phyloP scores from a whole-genome alignment of 2,888 invertebrate genomes.

The Synanthedon formicaeformis region DNA sequence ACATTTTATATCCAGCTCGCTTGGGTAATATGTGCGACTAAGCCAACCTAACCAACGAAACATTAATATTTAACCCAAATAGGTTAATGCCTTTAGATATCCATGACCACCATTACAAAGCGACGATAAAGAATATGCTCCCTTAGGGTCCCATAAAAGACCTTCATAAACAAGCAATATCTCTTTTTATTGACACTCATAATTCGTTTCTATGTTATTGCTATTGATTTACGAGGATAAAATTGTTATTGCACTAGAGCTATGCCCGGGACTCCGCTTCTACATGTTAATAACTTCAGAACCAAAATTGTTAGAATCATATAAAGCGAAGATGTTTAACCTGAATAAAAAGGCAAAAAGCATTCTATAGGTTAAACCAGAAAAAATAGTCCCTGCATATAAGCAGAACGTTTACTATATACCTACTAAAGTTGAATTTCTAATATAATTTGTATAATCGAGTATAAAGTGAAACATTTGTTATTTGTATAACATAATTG shows the following conservation, averaged over 20 bases:
- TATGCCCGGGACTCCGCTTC: no score
- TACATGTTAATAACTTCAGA: no score
- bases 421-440: no score
- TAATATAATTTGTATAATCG: no score
- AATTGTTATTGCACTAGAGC: no score
- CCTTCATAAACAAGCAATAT: conserved; percentile 63
- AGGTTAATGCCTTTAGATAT: conserved; percentile 45
- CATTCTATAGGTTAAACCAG: background rate
- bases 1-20: no score
- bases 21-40: no score
- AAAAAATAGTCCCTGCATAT: background rate
- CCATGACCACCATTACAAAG: conserved; percentile 44
- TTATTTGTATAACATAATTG: conserved; percentile 7
- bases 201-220: conserved; percentile 43
- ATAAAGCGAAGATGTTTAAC: background rate
- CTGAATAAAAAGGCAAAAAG: background rate
- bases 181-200: conserved; percentile 43
- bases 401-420: no score
- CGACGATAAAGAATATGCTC: conserved; percentile 47
- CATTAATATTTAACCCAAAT: conserved; percentile 18
- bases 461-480: no score
- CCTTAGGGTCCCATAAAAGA: conserved; percentile 48
- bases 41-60: no score
- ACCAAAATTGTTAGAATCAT: background rate
- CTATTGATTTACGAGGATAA: conserved; percentile 5